Conservation (phyloP, 2,113 vertebrate species). For the Corynorhinus townsendii region DNA sequence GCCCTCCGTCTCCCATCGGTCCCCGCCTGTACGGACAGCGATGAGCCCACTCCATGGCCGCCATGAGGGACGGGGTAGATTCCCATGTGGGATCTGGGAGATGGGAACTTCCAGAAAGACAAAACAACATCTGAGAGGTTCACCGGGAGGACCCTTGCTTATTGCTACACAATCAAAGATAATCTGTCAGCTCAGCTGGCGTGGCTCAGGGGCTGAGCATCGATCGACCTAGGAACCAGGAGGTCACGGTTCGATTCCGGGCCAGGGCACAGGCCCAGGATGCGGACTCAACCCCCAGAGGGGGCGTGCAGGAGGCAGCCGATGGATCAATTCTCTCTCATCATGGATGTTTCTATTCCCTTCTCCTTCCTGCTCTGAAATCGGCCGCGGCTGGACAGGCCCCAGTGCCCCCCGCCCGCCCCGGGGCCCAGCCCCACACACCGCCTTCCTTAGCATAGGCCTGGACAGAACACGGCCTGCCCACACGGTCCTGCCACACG, state of each 20-base stretch:
- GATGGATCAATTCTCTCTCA: no score
- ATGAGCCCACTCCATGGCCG: not conserved
- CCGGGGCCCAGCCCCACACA: conserved; percentile 66
- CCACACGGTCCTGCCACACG: conserved; percentile 55
- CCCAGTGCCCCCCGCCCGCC: rapidly evolving
- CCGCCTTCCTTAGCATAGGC: conserved; percentile 75
- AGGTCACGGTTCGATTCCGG: no score
- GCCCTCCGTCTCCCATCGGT: not conserved
- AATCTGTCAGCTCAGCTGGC: not conserved
- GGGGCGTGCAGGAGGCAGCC: no score
- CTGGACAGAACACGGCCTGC: conserved; percentile 67
- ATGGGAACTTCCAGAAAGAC: not conserved
- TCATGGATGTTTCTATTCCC: no score
- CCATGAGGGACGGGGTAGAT: not conserved
- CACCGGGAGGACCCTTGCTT: not conserved
- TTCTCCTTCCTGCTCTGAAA: no score
- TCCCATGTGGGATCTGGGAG: not conserved
- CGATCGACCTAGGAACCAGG: no score
- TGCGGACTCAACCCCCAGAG: no score
- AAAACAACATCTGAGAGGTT: not conserved
- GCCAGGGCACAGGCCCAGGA: no score
- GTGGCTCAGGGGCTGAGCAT: no score
- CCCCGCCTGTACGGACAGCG: not conserved
- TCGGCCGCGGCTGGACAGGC: not conserved
- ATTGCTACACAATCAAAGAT: not conserved